Evolutionary conservation across 2,113 vertebrate species (phyloP).

Genomic region (Chamaea fasciata): DNA sequence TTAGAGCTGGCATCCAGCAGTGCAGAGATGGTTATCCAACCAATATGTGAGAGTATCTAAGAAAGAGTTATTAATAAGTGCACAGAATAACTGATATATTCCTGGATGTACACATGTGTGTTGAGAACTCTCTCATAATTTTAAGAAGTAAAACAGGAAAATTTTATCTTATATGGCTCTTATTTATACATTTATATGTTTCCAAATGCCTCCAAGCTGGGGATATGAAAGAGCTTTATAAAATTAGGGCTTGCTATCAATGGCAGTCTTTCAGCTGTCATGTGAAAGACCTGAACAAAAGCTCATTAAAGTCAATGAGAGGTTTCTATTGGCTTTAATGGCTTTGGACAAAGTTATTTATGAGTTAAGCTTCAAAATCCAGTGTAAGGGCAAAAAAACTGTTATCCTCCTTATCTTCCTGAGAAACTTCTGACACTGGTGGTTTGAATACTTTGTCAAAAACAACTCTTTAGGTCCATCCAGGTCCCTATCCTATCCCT

Average conservation of each 20-base stretch:
- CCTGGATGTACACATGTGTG: background rate
- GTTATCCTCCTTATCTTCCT: background rate
- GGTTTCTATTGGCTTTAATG: slow-evolving; percentile 5
- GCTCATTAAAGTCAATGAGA: slow-evolving; percentile 5
- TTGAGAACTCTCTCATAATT: background rate
- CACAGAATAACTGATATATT: background rate
- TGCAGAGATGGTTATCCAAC: background rate
- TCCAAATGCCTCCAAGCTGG: background rate
- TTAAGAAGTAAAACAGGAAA: background rate
- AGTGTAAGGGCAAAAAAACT: background rate
- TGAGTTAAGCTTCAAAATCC: background rate
- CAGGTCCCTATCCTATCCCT: background rate
- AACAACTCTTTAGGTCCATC: background rate
- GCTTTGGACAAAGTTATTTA: background rate
- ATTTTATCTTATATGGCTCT: background rate
- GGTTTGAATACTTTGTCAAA: background rate
- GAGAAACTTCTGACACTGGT: background rate
- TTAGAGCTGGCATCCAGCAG: background rate
- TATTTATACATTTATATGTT: background rate
- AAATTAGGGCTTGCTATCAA: background rate
- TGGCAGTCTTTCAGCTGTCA: background rate
- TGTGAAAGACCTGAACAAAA: background rate
- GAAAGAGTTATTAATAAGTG: background rate
- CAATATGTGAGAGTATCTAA: background rate
- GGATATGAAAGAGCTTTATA: background rate